Evolutionary conservation across 1,140 invertebrate species (phyloP).

Genomic region (Caenorhabditis remanei): DNA sequence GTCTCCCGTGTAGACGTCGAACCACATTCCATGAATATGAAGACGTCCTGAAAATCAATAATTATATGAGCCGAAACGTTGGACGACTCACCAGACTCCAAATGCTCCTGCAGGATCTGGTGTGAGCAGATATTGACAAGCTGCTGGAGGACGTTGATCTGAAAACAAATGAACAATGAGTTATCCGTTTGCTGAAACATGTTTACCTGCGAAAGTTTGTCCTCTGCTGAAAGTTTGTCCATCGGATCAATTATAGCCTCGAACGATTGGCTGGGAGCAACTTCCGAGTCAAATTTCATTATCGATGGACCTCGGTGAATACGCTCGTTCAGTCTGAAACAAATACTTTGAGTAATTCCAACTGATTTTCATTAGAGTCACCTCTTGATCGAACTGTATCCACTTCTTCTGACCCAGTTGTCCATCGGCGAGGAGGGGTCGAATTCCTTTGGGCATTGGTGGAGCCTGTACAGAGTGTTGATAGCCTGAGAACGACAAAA

Average conservation of each 20-base stretch:
- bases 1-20: conserved; percentile 91
- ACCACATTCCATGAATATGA: conserved; percentile 91
- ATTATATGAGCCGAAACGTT: neutral
- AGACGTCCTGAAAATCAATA: conserved; percentile 20
- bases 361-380: neutral
- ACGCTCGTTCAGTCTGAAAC: conserved; percentile 84
- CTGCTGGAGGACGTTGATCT: conserved; percentile 92
- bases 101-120: conserved; percentile 87
- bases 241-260: conserved; percentile 94
- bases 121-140: conserved; percentile 93
- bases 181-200: neutral
- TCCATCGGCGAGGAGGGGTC: conserved; percentile 87
- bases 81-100: conserved; percentile 85
- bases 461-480: conserved; percentile 88
- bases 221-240: conserved; percentile 87
- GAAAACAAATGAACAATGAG: conserved; percentile 72
- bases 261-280: conserved; percentile 87
- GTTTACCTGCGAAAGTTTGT: conserved; percentile 90
- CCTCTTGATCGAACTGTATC: conserved; percentile 85
- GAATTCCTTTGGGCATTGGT: conserved; percentile 85
- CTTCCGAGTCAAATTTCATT: conserved; percentile 82
- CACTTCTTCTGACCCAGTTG: conserved; percentile 90
- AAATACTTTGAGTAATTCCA: too few relatives aligned
- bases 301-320: conserved; percentile 84
- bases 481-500: conserved; percentile 83